These are phyloP conservation scores for Paramisgurnus dabryanus DNA, from an alignment of 2,113 vertebrate genomes.

Conservation along the genomic window DNA sequence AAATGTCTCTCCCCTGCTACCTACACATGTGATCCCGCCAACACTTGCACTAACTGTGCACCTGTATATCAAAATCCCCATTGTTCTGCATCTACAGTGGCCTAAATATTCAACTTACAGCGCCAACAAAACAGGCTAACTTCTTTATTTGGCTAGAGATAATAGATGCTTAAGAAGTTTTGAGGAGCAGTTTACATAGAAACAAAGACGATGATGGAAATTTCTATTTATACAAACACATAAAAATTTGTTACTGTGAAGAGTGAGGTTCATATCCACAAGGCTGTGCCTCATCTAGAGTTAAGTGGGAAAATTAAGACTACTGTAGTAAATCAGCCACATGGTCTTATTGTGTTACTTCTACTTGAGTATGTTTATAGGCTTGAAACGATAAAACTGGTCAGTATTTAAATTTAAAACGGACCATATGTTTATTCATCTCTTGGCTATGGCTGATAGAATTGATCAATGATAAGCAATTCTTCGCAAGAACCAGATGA, in stretches of 20 bases:
- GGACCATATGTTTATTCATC: constrained; percentile 22
- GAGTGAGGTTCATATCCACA: not conserved
- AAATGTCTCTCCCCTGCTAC: constrained; percentile 37
- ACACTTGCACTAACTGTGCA: constrained; percentile 43
- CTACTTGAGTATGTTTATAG: constrained; percentile 23
- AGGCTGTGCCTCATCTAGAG: constrained; percentile 31
- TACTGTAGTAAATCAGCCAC: constrained; percentile 6
- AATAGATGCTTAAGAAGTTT: constrained; percentile 35
- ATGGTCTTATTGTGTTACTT: constrained; percentile 34
- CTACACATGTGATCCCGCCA: constrained; percentile 42
- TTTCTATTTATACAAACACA: constrained; percentile 12
- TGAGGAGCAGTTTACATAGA: constrained; percentile 10
- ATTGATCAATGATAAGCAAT: constrained; percentile 23
- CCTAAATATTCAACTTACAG: constrained; percentile 29
- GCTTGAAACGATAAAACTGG: constrained; percentile 34
- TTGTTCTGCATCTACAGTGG: constrained; percentile 51
- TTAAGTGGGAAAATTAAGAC: not conserved
- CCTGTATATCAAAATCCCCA: constrained; percentile 24
- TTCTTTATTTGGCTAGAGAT: constrained; percentile 55
- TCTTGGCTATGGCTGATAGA: constrained; percentile 27
- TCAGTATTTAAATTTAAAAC: constrained; percentile 42
- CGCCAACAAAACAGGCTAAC: constrained; percentile 33
- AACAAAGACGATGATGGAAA: not conserved
- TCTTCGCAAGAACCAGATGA: constrained; percentile 16
- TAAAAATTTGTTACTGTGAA: constrained; percentile 31